phyloP scores from a whole-genome alignment of 2,888 invertebrate genomes.

The Ochlodes sylvanus region DNA sequence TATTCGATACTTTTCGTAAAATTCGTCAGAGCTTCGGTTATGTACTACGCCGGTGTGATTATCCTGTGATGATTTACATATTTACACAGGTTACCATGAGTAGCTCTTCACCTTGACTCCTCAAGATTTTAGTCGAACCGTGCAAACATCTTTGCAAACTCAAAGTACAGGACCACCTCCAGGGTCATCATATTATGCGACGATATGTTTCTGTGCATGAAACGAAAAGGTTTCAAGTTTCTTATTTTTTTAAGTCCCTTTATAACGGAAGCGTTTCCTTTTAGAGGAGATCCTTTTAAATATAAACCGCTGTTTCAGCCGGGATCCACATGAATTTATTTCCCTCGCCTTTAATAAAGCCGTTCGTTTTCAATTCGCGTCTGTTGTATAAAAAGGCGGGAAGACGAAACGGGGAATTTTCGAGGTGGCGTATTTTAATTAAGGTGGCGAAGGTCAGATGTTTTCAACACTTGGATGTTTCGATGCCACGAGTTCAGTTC shows the following conservation, averaged over 20 bases:
- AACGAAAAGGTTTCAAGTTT: conserved; percentile 4
- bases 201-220: background rate
- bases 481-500: conserved; percentile 11
- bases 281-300: conserved; percentile 14
- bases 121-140: too few species aligned
- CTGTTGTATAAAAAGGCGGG: conserved; percentile 13
- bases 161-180: too few species aligned
- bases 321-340: conserved; percentile 28
- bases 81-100: too few species aligned
- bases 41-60: too few species aligned
- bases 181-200: background rate
- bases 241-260: conserved; percentile 2
- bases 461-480: conserved; percentile 9
- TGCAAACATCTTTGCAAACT: background rate
- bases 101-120: too few species aligned
- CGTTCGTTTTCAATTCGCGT: conserved; percentile 23
- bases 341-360: conserved; percentile 27
- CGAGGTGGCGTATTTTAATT: conserved; percentile 30
- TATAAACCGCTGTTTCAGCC: conserved; percentile 17
- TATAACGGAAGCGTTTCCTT: conserved; percentile 6
- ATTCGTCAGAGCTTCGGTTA: too few species aligned
- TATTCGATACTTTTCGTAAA: too few species aligned
- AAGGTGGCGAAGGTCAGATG: conserved; percentile 24
- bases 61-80: too few species aligned
- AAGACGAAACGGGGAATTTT: conserved; percentile 21